Evolutionary conservation across 2,113 vertebrate species (phyloP), one percentile per base, ranked within the genome.

Genomic region (Actenoides hombroni): DNA sequence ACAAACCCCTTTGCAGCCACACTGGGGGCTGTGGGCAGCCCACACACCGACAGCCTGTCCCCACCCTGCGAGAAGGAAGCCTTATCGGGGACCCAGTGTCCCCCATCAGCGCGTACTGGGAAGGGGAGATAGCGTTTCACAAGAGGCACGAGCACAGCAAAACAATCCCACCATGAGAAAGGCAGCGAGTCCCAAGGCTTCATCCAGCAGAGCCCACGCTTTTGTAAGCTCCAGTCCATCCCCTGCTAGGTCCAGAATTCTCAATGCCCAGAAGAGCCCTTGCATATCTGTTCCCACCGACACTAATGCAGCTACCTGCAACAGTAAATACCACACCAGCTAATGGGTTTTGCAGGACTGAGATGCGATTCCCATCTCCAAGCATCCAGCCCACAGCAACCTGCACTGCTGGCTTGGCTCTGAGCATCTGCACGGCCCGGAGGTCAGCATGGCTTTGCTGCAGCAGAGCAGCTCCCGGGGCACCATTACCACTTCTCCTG

Each of bases 71-170:
- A 57, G 54, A 59, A 26, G 64, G 21, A 54, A 79, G 85, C 89
- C 96, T 97, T 98, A 99, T 99, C 98, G 42, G 71, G 79, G 37
- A 73, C 78, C 74, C 90, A 6, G 2, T 5, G 33, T 93, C 74
- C 80, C 79, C 82, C 93, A 88, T 79, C 53, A 46, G 89, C 4
- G 0, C 7, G 6, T 21, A 24, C 98, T 98, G 98, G 92, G 82
- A 18, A 77, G 53, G 29, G 6, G 63, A 94, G 98, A 99, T 99
- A 97, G 76, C 0, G 2, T 59, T 8, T 70, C 56, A 37, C 78
- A 39, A 39, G 88, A 59, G 85, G 56, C 64, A 11, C 0, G 29
- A 54, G 48, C 28, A 1, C 53, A 13, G 71, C 86, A 63, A 37
- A 83, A 69, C 91, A 7, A 82, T 76, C 51, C 67, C 64, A 16